These are phyloP conservation scores for Calliopsis andreniformis DNA, from an alignment of 1,140 invertebrate species.

Conservation along the genomic window DNA sequence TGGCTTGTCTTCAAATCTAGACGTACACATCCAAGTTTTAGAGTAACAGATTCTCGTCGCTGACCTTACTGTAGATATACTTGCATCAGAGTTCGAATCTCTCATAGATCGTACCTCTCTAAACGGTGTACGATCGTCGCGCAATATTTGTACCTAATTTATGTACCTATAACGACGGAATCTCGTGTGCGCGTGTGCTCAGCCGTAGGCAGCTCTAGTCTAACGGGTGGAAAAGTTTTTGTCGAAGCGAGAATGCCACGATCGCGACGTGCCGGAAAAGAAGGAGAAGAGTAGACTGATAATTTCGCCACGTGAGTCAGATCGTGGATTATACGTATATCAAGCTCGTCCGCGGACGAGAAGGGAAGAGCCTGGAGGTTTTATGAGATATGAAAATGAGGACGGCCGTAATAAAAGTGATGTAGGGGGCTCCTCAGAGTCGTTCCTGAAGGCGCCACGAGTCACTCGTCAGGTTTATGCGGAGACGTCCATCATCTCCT, in stretches of 20 bases:
- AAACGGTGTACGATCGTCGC: too few relatives aligned
- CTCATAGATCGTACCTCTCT: too few relatives aligned
- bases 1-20: too few relatives aligned
- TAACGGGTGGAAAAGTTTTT: background rate
- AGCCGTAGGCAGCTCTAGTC: too few relatives aligned
- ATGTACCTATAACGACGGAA: too few relatives aligned
- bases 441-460: conserved; percentile 87
- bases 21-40: too few relatives aligned
- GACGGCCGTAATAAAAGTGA: conserved; percentile 90
- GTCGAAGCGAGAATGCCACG: conserved; percentile 5
- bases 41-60: too few relatives aligned
- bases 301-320: conserved; percentile 67
- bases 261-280: background rate
- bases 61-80: too few relatives aligned
- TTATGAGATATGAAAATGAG: conserved; percentile 92
- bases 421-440: conserved; percentile 88
- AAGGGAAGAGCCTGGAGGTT: conserved; percentile 64
- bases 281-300: conserved; percentile 40
- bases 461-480: conserved; percentile 84
- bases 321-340: conserved; percentile 70
- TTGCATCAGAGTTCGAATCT: too few relatives aligned
- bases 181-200: too few relatives aligned
- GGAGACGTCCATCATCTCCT: conserved; percentile 82
- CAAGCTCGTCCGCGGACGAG: conserved; percentile 63
- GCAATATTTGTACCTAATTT: too few relatives aligned